Evolutionary conservation across 1,140 invertebrate genomes (phyloP).

Genomic region (Cydia strobilella): DNA sequence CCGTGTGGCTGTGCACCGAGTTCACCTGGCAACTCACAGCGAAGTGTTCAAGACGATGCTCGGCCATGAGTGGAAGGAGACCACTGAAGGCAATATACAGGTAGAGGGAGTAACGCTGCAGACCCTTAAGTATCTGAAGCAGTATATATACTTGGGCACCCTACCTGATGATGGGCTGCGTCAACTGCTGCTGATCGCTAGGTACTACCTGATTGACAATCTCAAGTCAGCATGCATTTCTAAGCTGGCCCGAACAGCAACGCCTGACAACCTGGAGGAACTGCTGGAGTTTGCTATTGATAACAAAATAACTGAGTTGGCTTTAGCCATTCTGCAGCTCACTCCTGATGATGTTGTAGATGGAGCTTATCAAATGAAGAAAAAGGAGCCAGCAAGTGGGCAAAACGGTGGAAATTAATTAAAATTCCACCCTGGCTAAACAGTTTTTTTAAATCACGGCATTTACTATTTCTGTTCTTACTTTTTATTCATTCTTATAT

Average conservation of each 20-base stretch:
- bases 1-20: conserved; percentile 43
- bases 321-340: background rate
- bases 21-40: conserved; percentile 44
- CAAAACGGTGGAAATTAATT: background rate
- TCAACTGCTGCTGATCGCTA: conserved; percentile 43
- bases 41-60: conserved; percentile 48
- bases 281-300: background rate
- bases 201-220: conserved; percentile 49
- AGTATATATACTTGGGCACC: conserved; percentile 46
- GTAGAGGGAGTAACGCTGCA: conserved; percentile 40
- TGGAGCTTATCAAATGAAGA: background rate
- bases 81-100: conserved; percentile 40
- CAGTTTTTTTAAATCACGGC: too few species aligned
- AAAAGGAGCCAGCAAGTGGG: background rate
- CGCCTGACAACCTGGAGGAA: background rate
- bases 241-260: background rate
- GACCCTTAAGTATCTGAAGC: conserved; percentile 45
- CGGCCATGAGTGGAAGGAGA: conserved; percentile 45
- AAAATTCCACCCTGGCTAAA: too few species aligned
- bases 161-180: conserved; percentile 45
- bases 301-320: background rate
- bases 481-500: too few species aligned
- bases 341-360: background rate
- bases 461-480: too few species aligned
- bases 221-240: conserved; percentile 44